phyloP scores from a whole-genome alignment of 1,140 invertebrate genomes.

The Nylanderia fulva region DNA sequence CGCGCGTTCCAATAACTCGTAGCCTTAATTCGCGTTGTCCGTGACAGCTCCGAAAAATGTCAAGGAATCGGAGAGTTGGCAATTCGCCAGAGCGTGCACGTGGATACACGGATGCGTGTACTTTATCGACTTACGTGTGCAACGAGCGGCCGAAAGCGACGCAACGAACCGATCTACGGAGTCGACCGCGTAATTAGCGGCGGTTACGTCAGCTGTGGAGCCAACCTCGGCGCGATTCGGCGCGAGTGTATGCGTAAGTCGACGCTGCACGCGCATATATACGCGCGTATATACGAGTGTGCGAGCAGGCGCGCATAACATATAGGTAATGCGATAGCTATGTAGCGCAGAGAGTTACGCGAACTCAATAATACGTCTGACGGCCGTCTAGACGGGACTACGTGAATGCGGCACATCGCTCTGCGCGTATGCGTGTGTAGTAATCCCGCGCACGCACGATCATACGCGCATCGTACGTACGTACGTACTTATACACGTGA shows the following conservation, averaged over 20 bases:
- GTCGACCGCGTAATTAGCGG: conserved; percentile 78
- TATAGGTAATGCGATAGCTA: conserved; percentile 77
- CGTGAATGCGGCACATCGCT: conserved; percentile 70
- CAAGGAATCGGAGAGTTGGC: neutral
- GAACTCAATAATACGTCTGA: conserved; percentile 84
- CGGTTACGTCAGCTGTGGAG: conserved; percentile 79
- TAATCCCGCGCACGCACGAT: conserved; percentile 65
- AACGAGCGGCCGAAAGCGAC: conserved; percentile 63
- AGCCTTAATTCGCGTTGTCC: neutral
- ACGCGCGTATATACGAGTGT: conserved; percentile 11
- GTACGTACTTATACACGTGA: conserved; percentile 53
- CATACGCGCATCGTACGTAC: conserved; percentile 7
- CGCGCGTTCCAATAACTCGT: neutral
- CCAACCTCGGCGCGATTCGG: conserved; percentile 64
- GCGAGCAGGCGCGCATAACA: conserved; percentile 40
- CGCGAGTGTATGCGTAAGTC: neutral
- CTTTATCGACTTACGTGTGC: conserved; percentile 44
- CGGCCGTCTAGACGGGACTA: conserved; percentile 82
- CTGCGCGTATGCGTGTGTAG: conserved; percentile 17
- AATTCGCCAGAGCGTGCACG: conserved; percentile 39
- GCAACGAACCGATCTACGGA: conserved; percentile 75
- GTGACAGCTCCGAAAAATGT: neutral
- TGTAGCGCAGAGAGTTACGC: conserved; percentile 79
- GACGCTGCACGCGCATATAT: conserved; percentile 2
- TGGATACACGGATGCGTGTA: conserved; percentile 59